Conservation (phyloP, 2,113 vertebrate genomes). For the Oceanites oceanicus region DNA sequence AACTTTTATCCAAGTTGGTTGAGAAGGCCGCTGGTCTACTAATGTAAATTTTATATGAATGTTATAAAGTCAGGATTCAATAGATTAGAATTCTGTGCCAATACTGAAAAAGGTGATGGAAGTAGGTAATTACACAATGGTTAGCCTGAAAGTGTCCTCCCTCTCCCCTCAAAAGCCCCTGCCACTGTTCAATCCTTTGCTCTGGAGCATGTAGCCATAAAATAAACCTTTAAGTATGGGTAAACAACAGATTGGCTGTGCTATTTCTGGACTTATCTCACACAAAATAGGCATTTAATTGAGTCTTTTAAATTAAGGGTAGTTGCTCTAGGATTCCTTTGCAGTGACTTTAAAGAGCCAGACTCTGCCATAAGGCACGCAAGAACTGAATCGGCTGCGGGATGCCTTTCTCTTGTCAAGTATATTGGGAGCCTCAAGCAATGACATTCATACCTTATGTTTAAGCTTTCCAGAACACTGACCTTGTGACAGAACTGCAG, state of each 20-base stretch:
- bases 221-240: neutral
- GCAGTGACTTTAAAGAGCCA: neutral
- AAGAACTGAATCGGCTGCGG: neutral
- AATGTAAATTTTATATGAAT: neutral
- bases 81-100: neutral
- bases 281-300: neutral
- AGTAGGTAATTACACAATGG: neutral
- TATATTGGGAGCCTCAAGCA: neutral
- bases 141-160: neutral
- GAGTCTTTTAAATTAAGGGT: neutral
- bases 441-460: neutral
- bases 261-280: neutral
- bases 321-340: neutral
- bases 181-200: neutral
- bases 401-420: neutral
- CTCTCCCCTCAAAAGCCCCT: neutral
- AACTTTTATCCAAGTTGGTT: neutral
- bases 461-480: slow-evolving; percentile 32
- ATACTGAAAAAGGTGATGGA: neutral
- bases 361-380: neutral
- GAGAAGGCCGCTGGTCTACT: neutral
- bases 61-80: neutral
- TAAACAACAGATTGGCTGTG: neutral
- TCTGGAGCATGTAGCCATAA: neutral
- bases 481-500: neutral